Evolutionary conservation across 2,797 vertebrate species (phyloP), one percentile per base, ranked within the genome.

Genomic region (Hydrocynus forskahlii): DNA sequence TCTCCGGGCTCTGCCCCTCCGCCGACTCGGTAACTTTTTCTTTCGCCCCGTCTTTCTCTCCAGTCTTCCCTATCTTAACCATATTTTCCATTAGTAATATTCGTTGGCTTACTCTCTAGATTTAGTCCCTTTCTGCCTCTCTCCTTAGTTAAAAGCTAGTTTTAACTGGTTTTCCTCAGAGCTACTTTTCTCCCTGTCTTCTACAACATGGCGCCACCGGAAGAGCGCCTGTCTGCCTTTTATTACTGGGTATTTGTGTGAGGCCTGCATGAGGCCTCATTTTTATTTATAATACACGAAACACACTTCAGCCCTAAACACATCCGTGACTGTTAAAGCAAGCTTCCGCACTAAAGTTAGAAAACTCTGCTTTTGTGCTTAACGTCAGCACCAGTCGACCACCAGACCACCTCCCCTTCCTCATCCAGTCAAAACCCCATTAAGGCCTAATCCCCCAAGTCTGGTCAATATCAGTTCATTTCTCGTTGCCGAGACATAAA

Each of bases 401-500:
- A 48, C 69, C 64, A 82, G 74, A 82, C 75, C 57, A 69, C 80
- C 63, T 75, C 71, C 43, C 67, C n/a, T 64, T 81, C 35, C 54
- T 63, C 45, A 25, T 73, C 40, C 55, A 60, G 60, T 59, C 73
- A 72, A 81, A 81, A 69, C 19, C 70, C 63, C 63, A 48, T 83
- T 72, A 74, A 79, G 40, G 25, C 54, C 52, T 55, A 73, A 71
- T 77, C 52, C 66, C 75, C 4, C 50, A 63, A n/a, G 75, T 81
- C 86, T 86, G 81, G 75, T 54, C 83, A 80, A 72, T 76, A 67
- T 81, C 84, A 86, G 64, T 63, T 59, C 71, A 83, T 73, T 45
- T 67, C 25, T 43, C 5, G 43, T 43, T 5, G 21, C 14, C 4
- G 9, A 81, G 79, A 78, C 45, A 29, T 83, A 78, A 62, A 69